Evolutionary conservation across 2,797 vertebrate species (phyloP).

Genomic region (Notolabrus celidotus): DNA sequence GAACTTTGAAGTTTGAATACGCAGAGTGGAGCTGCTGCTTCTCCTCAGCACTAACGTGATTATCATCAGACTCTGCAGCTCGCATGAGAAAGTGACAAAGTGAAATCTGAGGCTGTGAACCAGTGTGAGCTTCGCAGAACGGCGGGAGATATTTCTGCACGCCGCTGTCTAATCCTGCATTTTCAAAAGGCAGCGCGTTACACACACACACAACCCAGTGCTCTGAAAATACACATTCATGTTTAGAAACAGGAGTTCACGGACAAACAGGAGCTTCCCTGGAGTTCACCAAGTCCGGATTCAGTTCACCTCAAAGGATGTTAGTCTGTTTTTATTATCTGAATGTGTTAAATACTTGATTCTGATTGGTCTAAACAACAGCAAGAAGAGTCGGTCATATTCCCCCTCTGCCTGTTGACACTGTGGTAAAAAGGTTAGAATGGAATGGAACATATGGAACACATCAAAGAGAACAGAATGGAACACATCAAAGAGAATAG

Average conservation of each 20-base stretch:
- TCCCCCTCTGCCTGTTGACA: too few species aligned
- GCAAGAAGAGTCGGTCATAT: too few species aligned
- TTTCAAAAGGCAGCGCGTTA: not conserved
- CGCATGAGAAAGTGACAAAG: not conserved
- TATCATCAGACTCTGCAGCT: not conserved
- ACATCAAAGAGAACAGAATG: too few species aligned
- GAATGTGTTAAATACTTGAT: too few species aligned
- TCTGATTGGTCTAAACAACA: too few species aligned
- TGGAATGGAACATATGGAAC: too few species aligned
- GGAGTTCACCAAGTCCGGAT: too few species aligned
- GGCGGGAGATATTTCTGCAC: not conserved
- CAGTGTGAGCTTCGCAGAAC: constrained; percentile 14
- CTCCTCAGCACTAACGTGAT: constrained; percentile 2
- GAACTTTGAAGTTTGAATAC: constrained; percentile 42
- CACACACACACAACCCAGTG: not conserved
- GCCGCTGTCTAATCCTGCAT: not conserved
- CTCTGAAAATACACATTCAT: not conserved
- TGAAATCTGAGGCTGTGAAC: constrained; percentile 15
- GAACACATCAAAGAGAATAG: too few species aligned
- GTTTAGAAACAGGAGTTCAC: not conserved
- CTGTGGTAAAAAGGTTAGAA: too few species aligned
- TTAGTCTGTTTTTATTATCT: too few species aligned
- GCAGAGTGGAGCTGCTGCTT: constrained; percentile 8
- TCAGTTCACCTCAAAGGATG: too few species aligned
- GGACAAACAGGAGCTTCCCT: not conserved